Percentiles rank a stretch among this genome's conserved stretches.
phyloP scores from a whole-genome alignment of 2,113 vertebrate genomes.

The Silurus glanis region DNA sequence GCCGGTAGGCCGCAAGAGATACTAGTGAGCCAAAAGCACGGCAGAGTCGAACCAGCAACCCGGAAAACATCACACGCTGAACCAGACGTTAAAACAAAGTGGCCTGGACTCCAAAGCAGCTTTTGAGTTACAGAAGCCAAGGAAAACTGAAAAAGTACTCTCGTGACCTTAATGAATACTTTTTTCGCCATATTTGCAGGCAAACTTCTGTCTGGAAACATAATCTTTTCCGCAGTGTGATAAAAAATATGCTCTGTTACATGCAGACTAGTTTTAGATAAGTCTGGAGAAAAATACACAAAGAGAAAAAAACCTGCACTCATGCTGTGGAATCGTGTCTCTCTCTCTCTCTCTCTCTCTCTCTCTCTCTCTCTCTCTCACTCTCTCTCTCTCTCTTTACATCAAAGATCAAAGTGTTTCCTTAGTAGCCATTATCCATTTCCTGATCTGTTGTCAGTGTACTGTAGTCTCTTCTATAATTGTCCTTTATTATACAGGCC shows the following conservation, averaged over 20 bases:
- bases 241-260: not conserved
- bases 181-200: not conserved
- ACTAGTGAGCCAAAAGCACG: conserved; percentile 46
- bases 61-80: not conserved
- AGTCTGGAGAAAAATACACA: not conserved
- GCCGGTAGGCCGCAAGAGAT: conserved; percentile 26
- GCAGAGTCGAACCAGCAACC: not conserved
- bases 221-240: not conserved
- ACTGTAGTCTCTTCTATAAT: conserved; percentile 64
- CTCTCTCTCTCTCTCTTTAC: not conserved
- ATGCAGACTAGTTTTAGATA: not conserved
- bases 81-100: conserved; percentile 14
- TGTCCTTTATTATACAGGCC: conserved; percentile 61
- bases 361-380: not conserved
- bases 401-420: conserved; percentile 63
- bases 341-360: too few species aligned
- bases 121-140: conserved; percentile 14
- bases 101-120: conserved; percentile 2
- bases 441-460: conserved; percentile 55
- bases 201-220: not conserved
- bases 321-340: conserved; percentile 38
- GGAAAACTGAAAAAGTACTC: conserved; percentile 13
- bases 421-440: conserved; percentile 65
- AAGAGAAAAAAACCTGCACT: not conserved
- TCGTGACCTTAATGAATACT: not conserved